Evolutionary conservation across 1,140 invertebrate genomes (phyloP), one percentile per base, ranked within the genome.

Genomic region (Drosophila bipectinata): DNA sequence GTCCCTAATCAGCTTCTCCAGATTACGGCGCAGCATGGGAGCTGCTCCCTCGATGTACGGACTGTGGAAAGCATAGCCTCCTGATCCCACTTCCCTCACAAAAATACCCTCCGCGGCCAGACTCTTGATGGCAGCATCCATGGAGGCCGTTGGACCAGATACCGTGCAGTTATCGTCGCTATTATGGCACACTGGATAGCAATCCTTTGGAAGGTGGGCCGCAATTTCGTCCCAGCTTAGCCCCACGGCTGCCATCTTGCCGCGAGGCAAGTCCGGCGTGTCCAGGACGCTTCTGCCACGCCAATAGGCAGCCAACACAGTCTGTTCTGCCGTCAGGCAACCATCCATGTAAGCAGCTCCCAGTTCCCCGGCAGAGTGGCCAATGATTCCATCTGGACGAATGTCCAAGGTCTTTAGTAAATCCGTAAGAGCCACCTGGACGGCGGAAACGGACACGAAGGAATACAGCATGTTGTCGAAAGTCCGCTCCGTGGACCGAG

Each of bases 271-370:
- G 4, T 58, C 68, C 47, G 95, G 94, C 1, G 96, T 95, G 68
- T 98, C 97, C 58, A 95, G 82, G 68, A 99, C 97, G 81, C 96
- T 96, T 64, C 94, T 94, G 7, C 98, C 98, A 93, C 98, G 94
- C 94, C 96, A 97, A 91, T 98, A 99, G 30, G 98, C 98, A 32
- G 97, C 95, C 44, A 98, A 92, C 18, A 99, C 95, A 0, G 97
- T 96, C 92, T 99, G 98, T 90, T 99, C 98, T 3, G 95, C 94
- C 12, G 97, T 98, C 49, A 99, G 95, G 12, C 96, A 96, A 1
- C 97, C 98, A 93, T 99, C 98, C 58, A 98, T 98, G 92, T 99
- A 99, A 0, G 97, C 98, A 92, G 98, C 99, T 8, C 97, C 94
- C 59, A 98, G 92, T 93, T 99, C 98, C 18, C 98, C 98, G 1